Evolutionary conservation across 2,113 vertebrate species (phyloP).

Genomic region (Anser brachyrhynchus): DNA sequence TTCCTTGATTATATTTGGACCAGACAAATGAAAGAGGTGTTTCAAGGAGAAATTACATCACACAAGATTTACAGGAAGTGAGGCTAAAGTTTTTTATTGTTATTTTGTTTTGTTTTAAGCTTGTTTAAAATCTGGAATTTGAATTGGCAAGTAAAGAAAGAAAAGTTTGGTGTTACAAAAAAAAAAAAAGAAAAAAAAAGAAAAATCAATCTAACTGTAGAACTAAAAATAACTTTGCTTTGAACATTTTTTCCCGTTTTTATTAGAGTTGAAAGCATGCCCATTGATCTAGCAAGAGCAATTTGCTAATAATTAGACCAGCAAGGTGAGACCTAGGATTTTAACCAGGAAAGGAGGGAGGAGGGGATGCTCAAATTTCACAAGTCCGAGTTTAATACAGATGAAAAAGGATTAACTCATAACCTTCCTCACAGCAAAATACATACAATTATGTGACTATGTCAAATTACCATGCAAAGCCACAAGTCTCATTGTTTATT

Average conservation of each 20-base stretch:
- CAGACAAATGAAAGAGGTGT: neutral
- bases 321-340: neutral
- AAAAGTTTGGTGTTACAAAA: too few relatives aligned
- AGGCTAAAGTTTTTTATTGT: neutral
- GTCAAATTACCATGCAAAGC: neutral
- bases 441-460: neutral
- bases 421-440: neutral
- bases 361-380: neutral
- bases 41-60: neutral
- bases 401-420: neutral
- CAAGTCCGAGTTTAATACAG: neutral
- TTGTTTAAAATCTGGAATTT: neutral
- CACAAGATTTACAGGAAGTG: neutral
- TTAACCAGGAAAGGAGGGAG: neutral
- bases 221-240: constrained; percentile 62
- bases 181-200: neutral
- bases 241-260: constrained; percentile 48
- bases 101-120: neutral
- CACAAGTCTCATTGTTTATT: neutral
- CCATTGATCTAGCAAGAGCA: constrained; percentile 58
- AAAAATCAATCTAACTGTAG: constrained; percentile 17
- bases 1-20: neutral
- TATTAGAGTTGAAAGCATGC: constrained; percentile 56
- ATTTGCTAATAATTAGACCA: constrained; percentile 61
- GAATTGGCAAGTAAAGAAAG: constrained; percentile 10